A percentile compares a stretch with the other conserved stretches of the same genome.
Evolutionary conservation across 2,888 invertebrate genomes (phyloP).

Genomic region (Nephrocerus scutellatus): DNA sequence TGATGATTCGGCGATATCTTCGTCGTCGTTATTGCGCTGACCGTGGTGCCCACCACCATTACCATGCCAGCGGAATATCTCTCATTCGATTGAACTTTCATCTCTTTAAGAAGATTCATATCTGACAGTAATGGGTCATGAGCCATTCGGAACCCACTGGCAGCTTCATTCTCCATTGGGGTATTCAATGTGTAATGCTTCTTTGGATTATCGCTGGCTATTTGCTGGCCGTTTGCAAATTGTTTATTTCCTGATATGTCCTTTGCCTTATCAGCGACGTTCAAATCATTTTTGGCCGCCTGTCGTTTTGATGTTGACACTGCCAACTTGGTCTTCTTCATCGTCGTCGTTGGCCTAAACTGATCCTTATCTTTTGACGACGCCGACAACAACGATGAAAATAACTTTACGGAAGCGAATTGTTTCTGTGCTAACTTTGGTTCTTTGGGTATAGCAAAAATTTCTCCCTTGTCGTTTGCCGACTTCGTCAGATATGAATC

Average conservation of each 20-base stretch:
- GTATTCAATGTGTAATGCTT: constrained; percentile 13
- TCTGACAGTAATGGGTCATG: constrained; percentile 3
- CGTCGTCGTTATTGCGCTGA: not conserved
- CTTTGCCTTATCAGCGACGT: not conserved
- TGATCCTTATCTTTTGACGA: constrained; percentile 22
- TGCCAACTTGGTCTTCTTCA: constrained; percentile 29
- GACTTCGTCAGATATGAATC: no score
- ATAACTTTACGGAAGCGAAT: no score
- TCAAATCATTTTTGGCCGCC: no score
- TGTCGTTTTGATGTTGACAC: constrained; percentile 7
- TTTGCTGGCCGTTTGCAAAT: not conserved
- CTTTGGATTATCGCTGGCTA: not conserved
- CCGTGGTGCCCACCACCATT: no score
- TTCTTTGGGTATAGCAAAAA: no score
- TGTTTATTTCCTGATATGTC: not conserved
- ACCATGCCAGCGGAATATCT: constrained; percentile 6
- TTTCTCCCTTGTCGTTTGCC: no score
- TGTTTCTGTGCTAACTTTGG: no score
- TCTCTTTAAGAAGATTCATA: constrained; percentile 8
- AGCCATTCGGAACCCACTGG: no score
- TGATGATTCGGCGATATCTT: no score
- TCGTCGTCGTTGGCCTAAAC: constrained; percentile 33
- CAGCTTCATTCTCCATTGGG: constrained; percentile 19
- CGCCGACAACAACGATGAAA: no score
- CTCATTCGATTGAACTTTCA: constrained; percentile 7